Percentiles rank a stretch among this genome's conserved stretches.
Evolutionary conservation across 2,888 invertebrate species (phyloP).

Genomic region (Pterobdella sp.): DNA sequence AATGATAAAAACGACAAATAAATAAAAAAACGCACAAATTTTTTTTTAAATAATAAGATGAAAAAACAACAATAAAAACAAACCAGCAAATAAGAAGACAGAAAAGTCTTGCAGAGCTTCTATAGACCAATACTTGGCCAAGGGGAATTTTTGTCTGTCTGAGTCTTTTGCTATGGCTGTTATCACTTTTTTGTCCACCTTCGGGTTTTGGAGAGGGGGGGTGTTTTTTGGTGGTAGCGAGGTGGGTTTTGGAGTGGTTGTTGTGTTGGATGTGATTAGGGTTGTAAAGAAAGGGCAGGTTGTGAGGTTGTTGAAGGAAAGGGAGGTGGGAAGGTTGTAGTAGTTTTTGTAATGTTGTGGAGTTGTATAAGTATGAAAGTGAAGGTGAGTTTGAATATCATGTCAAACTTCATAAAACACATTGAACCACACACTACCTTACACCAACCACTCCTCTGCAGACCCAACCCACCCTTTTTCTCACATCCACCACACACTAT

Average conservation of each 20-base stretch:
- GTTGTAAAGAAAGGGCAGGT: background rate
- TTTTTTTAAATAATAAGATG: background rate
- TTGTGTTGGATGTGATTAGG: background rate
- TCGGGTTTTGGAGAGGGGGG: background rate
- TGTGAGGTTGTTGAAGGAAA: background rate
- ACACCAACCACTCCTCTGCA: background rate
- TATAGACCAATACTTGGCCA: constrained; percentile 30
- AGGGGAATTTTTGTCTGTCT: constrained; percentile 33
- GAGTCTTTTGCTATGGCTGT: constrained; percentile 39
- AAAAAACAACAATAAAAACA: background rate
- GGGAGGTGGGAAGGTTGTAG: background rate
- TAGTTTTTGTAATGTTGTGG: background rate
- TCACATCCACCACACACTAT: background rate
- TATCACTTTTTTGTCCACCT: constrained; percentile 43
- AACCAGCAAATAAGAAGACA: background rate
- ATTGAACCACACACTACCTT: background rate
- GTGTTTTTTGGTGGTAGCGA: background rate
- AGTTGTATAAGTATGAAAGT: background rate
- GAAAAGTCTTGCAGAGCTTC: background rate
- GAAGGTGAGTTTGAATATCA: background rate
- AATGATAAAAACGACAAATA: background rate
- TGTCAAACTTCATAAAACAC: background rate
- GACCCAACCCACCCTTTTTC: background rate
- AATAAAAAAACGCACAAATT: background rate
- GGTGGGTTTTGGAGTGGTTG: background rate